Evolutionary conservation across 2,797 vertebrate species (phyloP).

Genomic region (Petrocephalus sullivani): DNA sequence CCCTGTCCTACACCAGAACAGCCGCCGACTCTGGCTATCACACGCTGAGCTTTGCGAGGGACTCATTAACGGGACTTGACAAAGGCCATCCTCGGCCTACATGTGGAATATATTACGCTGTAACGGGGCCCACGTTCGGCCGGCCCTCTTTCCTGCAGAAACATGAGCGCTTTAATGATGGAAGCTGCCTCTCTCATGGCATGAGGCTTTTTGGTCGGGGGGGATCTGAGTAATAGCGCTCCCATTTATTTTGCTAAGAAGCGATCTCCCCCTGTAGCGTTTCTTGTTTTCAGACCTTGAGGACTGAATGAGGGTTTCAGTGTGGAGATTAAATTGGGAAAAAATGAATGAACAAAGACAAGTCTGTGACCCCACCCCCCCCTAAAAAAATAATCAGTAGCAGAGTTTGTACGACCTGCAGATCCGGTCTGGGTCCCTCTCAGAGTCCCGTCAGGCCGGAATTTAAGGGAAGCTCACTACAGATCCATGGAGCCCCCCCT

Average conservation of each 20-base stretch:
- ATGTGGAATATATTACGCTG: slow-evolving; percentile 14
- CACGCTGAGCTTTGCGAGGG: not conserved
- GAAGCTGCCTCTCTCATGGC: not conserved
- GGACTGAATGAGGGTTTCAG: slow-evolving; percentile 30
- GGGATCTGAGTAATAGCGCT: not conserved
- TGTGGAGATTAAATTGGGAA: slow-evolving; percentile 32
- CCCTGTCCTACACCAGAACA: not conserved
- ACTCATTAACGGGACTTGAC: not conserved
- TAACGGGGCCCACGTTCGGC: not conserved
- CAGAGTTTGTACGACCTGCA: slow-evolving; percentile 44
- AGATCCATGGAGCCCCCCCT: slow-evolving; percentile 68
- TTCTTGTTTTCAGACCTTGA: not conserved
- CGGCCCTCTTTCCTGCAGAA: not conserved
- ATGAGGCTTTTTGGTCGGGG: no score
- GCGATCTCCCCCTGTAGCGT: not conserved
- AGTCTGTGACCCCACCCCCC: slow-evolving; percentile 15
- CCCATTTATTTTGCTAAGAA: not conserved
- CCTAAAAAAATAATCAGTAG: slow-evolving; percentile 51
- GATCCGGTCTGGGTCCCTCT: slow-evolving; percentile 22
- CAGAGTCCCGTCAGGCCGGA: slow-evolving; percentile 51
- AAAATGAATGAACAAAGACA: slow-evolving; percentile 47
- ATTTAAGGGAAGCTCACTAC: slow-evolving; percentile 54
- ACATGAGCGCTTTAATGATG: not conserved
- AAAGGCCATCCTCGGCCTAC: not conserved
- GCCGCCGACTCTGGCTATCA: not conserved